Base-by-base conservation (phyloP, 2,888 invertebrate species). In the Seira sanloemensis region DNA sequence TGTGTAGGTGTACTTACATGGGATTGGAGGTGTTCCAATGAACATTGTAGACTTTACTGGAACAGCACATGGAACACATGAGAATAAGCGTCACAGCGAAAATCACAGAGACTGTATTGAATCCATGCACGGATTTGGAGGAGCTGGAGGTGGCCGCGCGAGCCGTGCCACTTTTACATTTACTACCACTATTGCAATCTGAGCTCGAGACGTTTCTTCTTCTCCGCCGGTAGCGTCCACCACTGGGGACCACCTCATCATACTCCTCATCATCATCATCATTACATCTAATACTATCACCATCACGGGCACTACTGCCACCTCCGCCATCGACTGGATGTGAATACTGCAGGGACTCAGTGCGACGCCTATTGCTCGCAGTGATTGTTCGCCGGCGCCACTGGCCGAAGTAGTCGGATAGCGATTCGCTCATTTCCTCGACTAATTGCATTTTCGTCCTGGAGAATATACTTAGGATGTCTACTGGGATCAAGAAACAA, bases 1-100 rank as follows among this genome's bases (percentile, higher is more conserved):
- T 46, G 46, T 46, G 12, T 25, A 25, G 18, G 18, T 19, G 26
- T 18, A 88, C 89, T 89, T 89, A 89, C 89, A 89, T 89, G 16
- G 87, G 88, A 73, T 89, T 89, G 77, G 89, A 87, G n/a, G 89
- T 89, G 85, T 89, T 89, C 89, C 89, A 89, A 77, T 88, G 87
- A 83, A 89, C 88, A 86, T 89, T 88, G 85, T 86, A 88, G 80
- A 89, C 89, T 87, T 89, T 89, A 81, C 88, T 87, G 86, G 86
- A 86, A 83, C 89, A 89, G 84, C 89, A 89, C 86, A 89, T 85
- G 79, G 89, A 86, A 86, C 88, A 89, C 87, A 89, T 86, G 76
- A 87, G 86, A 80, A 88, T 86, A 68, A 88, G 80, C 72, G 86
- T 87, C 85, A 87, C 87, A 85, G 86, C 86, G 77, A 88, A 84